Conservation (phyloP, 92 coral and sea anemone species). For the Palythoa heliodiscus region DNA sequence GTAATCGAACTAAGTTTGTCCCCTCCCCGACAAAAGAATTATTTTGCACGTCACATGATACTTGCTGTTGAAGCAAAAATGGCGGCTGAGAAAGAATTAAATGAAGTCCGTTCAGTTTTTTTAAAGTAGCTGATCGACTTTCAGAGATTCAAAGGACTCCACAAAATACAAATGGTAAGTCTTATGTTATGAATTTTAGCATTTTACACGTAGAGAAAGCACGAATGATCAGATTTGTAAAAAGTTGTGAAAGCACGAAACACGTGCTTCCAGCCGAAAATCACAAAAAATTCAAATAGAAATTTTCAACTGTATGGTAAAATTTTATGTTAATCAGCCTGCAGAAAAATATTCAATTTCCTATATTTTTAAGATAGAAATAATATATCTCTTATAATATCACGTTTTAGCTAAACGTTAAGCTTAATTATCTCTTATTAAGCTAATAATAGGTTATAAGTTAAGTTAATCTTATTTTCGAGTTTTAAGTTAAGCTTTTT, state of each 20-base stretch:
- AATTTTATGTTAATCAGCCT: neutral
- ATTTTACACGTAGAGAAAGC: slow-evolving; percentile 2
- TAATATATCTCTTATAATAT: no score
- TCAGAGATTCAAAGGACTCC: slow-evolving; percentile 33
- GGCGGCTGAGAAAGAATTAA: slow-evolving; percentile 29
- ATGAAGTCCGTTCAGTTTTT: slow-evolving; percentile 56
- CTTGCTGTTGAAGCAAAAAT: neutral
- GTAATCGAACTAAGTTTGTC: neutral
- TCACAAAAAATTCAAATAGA: neutral
- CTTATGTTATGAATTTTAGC: slow-evolving; percentile 2
- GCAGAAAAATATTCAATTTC: no score
- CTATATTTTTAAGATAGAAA: no score
- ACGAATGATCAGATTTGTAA: slow-evolving; percentile 2
- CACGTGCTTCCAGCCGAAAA: neutral
- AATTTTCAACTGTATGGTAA: slow-evolving; percentile 4
- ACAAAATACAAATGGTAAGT: slow-evolving; percentile 8
- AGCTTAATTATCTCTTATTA: no score
- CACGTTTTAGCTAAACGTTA: no score
- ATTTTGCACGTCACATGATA: neutral
- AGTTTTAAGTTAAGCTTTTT: no score
- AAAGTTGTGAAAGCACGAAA: slow-evolving; percentile 9
- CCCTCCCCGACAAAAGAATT: neutral
- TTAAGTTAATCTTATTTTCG: no score
- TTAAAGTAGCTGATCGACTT: slow-evolving; percentile 57
- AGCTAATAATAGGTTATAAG: no score